These are phyloP conservation scores for Vulpes lagopus DNA, from an alignment of 2,113 vertebrate genomes.

Conservation along the genomic window DNA sequence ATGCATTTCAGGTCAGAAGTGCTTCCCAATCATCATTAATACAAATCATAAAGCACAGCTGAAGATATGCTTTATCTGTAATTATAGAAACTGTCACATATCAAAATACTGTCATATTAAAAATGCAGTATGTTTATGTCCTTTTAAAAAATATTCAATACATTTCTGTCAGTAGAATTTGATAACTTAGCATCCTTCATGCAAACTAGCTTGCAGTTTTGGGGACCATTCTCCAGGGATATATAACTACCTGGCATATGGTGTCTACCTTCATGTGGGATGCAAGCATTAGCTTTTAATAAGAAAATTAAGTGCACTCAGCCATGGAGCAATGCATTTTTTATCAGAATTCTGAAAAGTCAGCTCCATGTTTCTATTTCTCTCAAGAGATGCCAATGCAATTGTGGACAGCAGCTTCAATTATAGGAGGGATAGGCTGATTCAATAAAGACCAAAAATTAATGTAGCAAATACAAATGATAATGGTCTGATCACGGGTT, in stretches of 20 bases:
- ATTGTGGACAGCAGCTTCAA: constrained; percentile 18
- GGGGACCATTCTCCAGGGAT: constrained; percentile 56
- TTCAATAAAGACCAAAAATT: constrained; percentile 53
- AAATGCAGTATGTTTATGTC: not conserved
- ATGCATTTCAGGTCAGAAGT: not conserved
- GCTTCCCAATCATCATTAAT: not conserved
- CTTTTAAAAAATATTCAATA: not conserved
- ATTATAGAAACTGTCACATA: constrained; percentile 19
- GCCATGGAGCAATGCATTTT: constrained; percentile 65
- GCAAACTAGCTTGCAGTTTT: constrained; percentile 55
- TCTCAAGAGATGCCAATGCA: constrained; percentile 55
- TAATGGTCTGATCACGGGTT: constrained; percentile 8
- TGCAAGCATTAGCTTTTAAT: constrained; percentile 71
- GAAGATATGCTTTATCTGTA: not conserved
- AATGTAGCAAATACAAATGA: constrained; percentile 42
- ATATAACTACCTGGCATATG: constrained; percentile 66
- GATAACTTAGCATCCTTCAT: constrained; percentile 57
- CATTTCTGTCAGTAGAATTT: constrained; percentile 34
- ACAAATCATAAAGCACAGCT: not conserved
- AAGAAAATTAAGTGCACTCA: constrained; percentile 78
- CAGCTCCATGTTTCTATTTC: constrained; percentile 57
- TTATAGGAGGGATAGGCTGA: constrained; percentile 12
- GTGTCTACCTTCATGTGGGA: constrained; percentile 70
- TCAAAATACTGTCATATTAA: not conserved
- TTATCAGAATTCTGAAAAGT: constrained; percentile 75